These are phyloP conservation scores for Danaus chrysippus DNA, from an alignment of 2,888 invertebrate genomes.

Conservation along the genomic window DNA sequence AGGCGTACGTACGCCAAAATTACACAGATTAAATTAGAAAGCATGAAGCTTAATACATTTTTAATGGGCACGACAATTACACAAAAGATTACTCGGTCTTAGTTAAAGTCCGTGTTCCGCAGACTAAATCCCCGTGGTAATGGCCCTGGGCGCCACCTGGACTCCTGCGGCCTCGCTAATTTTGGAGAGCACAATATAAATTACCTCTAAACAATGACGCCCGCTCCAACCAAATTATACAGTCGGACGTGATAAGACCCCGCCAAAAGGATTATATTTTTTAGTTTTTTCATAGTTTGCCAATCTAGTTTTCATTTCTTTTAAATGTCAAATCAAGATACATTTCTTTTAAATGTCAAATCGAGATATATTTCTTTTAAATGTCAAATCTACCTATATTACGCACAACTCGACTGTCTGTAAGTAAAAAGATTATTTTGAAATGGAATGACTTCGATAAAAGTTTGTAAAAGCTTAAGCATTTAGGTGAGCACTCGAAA, in stretches of 20 bases:
- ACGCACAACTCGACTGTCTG: no score
- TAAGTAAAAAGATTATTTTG: constrained; percentile 1
- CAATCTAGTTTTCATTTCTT: neutral
- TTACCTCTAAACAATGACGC: constrained; percentile 70
- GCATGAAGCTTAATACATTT: constrained; percentile 49
- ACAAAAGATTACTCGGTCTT: constrained; percentile 56
- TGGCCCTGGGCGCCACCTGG: constrained; percentile 62
- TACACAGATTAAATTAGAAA: constrained; percentile 32
- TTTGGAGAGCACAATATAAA: constrained; percentile 69
- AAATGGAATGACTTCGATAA: constrained; percentile 9
- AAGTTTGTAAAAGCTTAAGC: constrained; percentile 18
- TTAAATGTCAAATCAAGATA: neutral
- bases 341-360: neutral
- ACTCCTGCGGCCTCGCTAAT: constrained; percentile 57
- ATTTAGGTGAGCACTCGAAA: constrained; percentile 19
- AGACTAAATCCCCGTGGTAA: constrained; percentile 63
- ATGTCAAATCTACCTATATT: neutral
- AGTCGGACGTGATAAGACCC: constrained; percentile 42
- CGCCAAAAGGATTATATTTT: constrained; percentile 52
- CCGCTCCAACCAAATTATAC: constrained; percentile 47
- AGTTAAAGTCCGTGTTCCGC: constrained; percentile 45
- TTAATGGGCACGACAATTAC: constrained; percentile 63
- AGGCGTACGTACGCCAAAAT: constrained; percentile 11
- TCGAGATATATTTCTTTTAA: neutral
- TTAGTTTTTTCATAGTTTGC: neutral